Evolutionary conservation across 2,888 invertebrate species (phyloP).

Genomic region (Cerceris ruficornis): DNA sequence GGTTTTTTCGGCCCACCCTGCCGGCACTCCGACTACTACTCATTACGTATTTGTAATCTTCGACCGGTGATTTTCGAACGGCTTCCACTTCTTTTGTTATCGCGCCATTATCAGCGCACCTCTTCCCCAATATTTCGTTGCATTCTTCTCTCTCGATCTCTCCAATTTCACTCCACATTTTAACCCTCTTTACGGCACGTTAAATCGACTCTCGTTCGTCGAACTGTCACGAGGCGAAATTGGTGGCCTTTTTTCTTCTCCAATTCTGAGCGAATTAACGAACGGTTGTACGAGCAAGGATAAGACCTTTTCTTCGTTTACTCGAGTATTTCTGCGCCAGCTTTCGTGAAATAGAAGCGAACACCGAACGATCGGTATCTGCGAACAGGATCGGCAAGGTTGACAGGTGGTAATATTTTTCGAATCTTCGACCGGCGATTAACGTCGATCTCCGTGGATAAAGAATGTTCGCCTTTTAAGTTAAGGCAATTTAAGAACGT

Average conservation of each 20-base stretch:
- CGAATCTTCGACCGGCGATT: too few species aligned
- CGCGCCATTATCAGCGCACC: neutral
- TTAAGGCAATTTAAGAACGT: too few species aligned
- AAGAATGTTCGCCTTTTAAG: too few species aligned
- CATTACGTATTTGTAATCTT: constrained; percentile 56
- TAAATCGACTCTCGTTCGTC: neutral
- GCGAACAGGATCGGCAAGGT: too few species aligned
- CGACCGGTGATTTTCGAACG: constrained; percentile 43
- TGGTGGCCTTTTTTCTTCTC: constrained; percentile 20
- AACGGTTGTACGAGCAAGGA: constrained; percentile 10
- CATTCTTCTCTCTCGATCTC: neutral
- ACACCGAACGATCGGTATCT: neutral
- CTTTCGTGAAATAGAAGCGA: constrained; percentile 1
- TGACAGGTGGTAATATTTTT: too few species aligned
- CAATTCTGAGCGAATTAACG: constrained; percentile 34
- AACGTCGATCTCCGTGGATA: too few species aligned
- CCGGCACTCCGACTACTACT: constrained; percentile 54
- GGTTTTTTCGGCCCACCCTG: constrained; percentile 71
- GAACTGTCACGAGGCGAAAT: constrained; percentile 1
- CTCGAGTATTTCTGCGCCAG: neutral
- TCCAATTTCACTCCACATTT: neutral
- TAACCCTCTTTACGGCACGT: neutral
- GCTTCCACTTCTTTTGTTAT: constrained; percentile 22
- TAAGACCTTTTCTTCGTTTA: neutral
- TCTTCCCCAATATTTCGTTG: neutral